A percentile compares a stretch with the other conserved stretches of the same genome.
These are phyloP conservation scores for Pissodes strobi DNA, from an alignment of 1,140 invertebrate genomes.

Conservation along the genomic window DNA sequence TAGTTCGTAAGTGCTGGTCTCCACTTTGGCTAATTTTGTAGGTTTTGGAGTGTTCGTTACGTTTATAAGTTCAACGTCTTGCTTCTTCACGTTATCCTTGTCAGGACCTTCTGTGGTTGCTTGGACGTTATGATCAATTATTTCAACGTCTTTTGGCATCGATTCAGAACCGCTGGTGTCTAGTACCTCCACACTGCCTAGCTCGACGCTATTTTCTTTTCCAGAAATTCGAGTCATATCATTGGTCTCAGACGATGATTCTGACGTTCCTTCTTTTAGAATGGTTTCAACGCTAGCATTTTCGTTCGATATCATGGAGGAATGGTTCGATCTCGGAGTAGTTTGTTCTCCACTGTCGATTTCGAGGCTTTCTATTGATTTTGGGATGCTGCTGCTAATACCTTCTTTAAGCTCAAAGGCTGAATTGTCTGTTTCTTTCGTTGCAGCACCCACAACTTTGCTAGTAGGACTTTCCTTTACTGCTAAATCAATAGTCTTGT, in stretches of 20 bases:
- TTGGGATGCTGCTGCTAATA: background rate
- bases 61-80: constrained; percentile 36
- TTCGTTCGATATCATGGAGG: constrained; percentile 40
- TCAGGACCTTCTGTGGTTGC: constrained; percentile 7
- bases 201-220: constrained; percentile 17
- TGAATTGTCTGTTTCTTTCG: too few species aligned
- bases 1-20: constrained; percentile 20
- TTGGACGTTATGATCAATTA: background rate
- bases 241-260: constrained; percentile 11
- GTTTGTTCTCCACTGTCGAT: constrained; percentile 47
- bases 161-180: background rate
- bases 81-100: background rate
- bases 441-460: too few species aligned
- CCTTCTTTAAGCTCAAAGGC: too few species aligned
- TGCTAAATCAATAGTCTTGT: too few species aligned
- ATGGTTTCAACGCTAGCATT: constrained; percentile 45
- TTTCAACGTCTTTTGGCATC: constrained; percentile 21
- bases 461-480: too few species aligned
- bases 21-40: constrained; percentile 24
- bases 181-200: constrained; percentile 20
- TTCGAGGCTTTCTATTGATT: constrained; percentile 49
- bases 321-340: constrained; percentile 36
- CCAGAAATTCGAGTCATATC: constrained; percentile 27
- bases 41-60: constrained; percentile 29
- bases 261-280: constrained; percentile 6